Evolutionary conservation across 2,113 vertebrate species (phyloP), one percentile per base, ranked within the genome.

Genomic region (Pantherophis guttatus): DNA sequence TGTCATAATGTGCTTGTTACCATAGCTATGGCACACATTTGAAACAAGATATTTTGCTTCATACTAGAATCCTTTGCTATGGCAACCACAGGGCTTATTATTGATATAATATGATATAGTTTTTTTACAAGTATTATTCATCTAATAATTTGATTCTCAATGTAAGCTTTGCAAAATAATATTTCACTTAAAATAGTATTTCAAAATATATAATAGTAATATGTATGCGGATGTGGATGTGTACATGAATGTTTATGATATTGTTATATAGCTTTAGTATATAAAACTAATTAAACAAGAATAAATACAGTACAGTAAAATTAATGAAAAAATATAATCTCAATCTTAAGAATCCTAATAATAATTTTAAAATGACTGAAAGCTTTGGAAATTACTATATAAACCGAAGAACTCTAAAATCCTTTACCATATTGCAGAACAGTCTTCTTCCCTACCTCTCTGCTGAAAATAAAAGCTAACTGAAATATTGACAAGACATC

Each of bases 21-120:
- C 95, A 96, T 97, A 97, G 95, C 95, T 97, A 94, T 97, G 93
- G 86, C 95, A 95, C 57, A 94, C 92, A 96, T 94, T 95, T 95
- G 91, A 96, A 93, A 70, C 87, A 95, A 91, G 90, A 48, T 81
- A 95, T 96, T 96, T 96, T 96, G 92, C 96, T 97, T 96, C 96
- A 94, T 93, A 87, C 94, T 94, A 91, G 91, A 91, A 96, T 93
- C 87, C 93, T 93, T 95, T 97, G 54, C 97, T 96, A 97, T 97
- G 96, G 97, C 95, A 98, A 98, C 97, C 95, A 87, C 93, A 95
- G 39, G 92, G 93, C 90, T 94, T 95, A 92, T 95, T 96, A 95
- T 93, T 97, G 97, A 93, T 94, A 90, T 93, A 94, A 93, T 26
- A 91, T 90, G 87, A 93, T 96, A 92, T 90, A 96, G 96, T 96